Percentiles rank a stretch among this genome's conserved stretches.
Conservation (phyloP, 1,140 invertebrate genomes). For the Aphelinus certus region DNA sequence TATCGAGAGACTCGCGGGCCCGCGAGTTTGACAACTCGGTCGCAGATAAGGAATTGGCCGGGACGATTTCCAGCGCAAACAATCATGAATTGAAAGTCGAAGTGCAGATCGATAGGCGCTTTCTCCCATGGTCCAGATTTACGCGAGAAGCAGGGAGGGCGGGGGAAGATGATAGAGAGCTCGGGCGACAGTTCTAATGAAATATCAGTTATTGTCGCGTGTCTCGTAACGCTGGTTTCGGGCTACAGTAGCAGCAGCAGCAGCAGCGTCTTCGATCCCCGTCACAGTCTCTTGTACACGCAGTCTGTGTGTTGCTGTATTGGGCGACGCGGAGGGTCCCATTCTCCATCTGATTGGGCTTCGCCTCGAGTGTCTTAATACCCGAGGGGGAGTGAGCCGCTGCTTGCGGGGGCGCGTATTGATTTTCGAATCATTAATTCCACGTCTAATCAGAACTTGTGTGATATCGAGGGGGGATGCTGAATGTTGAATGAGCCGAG, state of each 20-base stretch:
- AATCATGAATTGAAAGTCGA: no score
- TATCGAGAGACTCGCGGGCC: no score
- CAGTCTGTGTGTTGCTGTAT: background rate
- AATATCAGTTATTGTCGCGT: slow-evolving; percentile 42
- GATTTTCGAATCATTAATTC: slow-evolving; percentile 68
- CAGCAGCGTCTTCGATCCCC: slow-evolving; percentile 28
- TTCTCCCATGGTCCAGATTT: no score
- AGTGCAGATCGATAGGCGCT: no score
- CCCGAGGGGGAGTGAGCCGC: slow-evolving; percentile 46
- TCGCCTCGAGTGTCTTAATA: slow-evolving; percentile 54
- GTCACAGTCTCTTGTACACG: background rate
- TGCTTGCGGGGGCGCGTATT: slow-evolving; percentile 52
- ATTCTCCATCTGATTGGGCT: slow-evolving; percentile 40
- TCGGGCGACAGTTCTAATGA: slow-evolving; percentile 37
- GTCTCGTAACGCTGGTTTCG: slow-evolving; percentile 10
- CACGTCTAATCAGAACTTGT: slow-evolving; percentile 65
- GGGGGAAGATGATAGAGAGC: slow-evolving; percentile 30
- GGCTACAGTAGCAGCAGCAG: no score
- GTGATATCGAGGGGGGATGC: slow-evolving; percentile 52
- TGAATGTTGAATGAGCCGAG: slow-evolving; percentile 40
- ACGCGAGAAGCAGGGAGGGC: background rate
- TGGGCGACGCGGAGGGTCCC: slow-evolving; percentile 3
- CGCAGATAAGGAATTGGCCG: no score
- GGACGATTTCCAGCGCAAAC: no score
- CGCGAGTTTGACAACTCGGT: no score